A percentile compares a stretch with the other conserved stretches of the same genome.
Evolutionary conservation across 2,888 invertebrate species (phyloP).

Genomic region (Agonopterix alstromeriana): DNA sequence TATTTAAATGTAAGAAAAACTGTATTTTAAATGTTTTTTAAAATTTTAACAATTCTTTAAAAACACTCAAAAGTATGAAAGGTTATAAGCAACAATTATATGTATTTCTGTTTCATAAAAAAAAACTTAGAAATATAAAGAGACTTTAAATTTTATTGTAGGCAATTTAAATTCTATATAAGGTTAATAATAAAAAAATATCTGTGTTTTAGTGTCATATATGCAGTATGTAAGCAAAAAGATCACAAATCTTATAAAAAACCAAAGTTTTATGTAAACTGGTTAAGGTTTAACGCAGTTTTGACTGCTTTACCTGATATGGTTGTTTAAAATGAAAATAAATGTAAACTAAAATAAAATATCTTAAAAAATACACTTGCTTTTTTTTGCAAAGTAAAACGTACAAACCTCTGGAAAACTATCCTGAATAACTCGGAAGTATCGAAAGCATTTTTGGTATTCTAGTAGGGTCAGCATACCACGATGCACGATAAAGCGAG

Average conservation of each 20-base stretch:
- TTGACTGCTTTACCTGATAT: slow-evolving; percentile 17
- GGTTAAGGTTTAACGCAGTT: slow-evolving; percentile 15
- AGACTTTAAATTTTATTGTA: slow-evolving; percentile 57
- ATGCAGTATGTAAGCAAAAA: slow-evolving; percentile 14
- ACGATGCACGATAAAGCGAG: too few species aligned
- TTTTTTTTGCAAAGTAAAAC: neutral
- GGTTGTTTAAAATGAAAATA: slow-evolving; percentile 41
- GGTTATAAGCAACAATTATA: slow-evolving; percentile 1
- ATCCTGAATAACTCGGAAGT: too few species aligned
- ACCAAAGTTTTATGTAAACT: slow-evolving; percentile 33
- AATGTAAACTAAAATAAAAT: slow-evolving; percentile 63
- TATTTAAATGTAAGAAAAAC: slow-evolving; percentile 16
- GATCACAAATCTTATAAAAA: slow-evolving; percentile 20
- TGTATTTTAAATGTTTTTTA: slow-evolving; percentile 52
- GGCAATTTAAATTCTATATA: slow-evolving; percentile 21
- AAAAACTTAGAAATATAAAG: slow-evolving; percentile 45
- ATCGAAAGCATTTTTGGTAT: too few species aligned
- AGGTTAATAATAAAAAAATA: slow-evolving; percentile 31
- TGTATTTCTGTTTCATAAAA: slow-evolving; percentile 22
- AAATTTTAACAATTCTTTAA: slow-evolving; percentile 31
- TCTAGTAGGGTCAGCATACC: too few species aligned
- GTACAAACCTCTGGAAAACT: too few species aligned
- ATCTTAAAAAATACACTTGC: slow-evolving; percentile 33
- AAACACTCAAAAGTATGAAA: neutral
- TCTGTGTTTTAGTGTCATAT: slow-evolving; percentile 26